Evolutionary conservation across 1,140 invertebrate species (phyloP).

Genomic region (Brachionus asplanchnoidis): DNA sequence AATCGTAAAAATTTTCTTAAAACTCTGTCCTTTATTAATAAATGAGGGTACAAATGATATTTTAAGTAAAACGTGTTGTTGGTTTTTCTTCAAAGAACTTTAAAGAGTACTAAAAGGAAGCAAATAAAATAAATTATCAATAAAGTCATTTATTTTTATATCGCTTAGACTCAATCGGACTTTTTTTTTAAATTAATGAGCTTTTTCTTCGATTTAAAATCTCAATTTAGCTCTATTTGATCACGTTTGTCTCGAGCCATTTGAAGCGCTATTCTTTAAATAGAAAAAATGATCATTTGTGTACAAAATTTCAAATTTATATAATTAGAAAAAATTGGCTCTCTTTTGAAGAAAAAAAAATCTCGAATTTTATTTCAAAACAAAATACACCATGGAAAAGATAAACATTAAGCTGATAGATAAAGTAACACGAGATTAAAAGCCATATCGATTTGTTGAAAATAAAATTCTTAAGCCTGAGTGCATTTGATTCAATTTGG

Average conservation of each 20-base stretch:
- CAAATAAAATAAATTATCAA: neutral
- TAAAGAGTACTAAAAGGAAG: neutral
- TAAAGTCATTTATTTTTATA: neutral
- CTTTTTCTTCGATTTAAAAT: neutral
- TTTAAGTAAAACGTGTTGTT: neutral
- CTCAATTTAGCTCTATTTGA: neutral
- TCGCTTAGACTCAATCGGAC: neutral
- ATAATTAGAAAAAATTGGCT: neutral
- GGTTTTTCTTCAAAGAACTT: neutral
- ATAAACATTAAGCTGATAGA: neutral
- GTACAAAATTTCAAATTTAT: constrained; percentile 5
- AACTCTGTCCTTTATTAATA: neutral
- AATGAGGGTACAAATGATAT: neutral
- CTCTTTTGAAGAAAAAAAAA: neutral
- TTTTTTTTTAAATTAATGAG: neutral
- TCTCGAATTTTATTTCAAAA: neutral
- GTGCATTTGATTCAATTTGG: neutral
- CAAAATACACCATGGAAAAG: neutral
- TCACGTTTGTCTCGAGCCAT: neutral
- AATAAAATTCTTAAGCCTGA: neutral
- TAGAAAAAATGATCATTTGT: neutral
- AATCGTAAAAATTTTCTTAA: neutral
- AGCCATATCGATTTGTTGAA: neutral
- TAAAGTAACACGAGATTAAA: constrained; percentile 2
- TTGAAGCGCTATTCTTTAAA: neutral